Evolutionary conservation across 1,140 invertebrate species (phyloP).

Genomic region (Leptinotarsa undecemlineata): DNA sequence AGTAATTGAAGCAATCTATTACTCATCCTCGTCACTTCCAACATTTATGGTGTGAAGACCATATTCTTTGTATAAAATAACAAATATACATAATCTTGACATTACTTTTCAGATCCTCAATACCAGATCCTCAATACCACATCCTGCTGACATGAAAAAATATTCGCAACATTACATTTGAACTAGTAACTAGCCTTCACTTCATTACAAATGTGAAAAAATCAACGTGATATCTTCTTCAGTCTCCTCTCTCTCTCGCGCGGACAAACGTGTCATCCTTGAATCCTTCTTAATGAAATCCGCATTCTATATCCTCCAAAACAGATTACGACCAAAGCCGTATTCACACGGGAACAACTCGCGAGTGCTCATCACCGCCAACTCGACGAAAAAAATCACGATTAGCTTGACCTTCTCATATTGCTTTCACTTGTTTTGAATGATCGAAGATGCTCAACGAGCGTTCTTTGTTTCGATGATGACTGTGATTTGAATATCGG

Average conservation of each 20-base stretch:
- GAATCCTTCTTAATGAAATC: not conserved
- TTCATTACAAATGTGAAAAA: no score
- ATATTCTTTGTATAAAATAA: no score
- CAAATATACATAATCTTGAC: no score
- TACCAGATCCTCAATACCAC: no score
- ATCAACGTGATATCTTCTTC: no score
- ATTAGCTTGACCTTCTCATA: slow-evolving; percentile 15
- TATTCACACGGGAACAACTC: slow-evolving; percentile 13
- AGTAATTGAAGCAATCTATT: no score
- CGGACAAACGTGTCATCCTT: slow-evolving; percentile 9
- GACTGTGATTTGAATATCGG: not conserved
- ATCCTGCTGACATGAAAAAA: no score
- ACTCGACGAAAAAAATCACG: slow-evolving; percentile 11
- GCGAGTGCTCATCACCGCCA: not conserved
- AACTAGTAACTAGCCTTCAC: no score
- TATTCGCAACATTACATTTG: no score
- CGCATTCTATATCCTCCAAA: slow-evolving; percentile 2
- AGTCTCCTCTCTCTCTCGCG: not conserved
- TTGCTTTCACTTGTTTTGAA: slow-evolving; percentile 16
- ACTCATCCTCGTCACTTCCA: no score
- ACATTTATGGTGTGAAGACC: no score
- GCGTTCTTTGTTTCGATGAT: not conserved
- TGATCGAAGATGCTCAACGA: not conserved
- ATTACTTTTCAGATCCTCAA: no score
- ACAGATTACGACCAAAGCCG: slow-evolving; percentile 10